Percentiles rank a stretch among this genome's conserved stretches.
Evolutionary conservation across 2,797 vertebrate species (phyloP).

Genomic region (Saguinus oedipus): DNA sequence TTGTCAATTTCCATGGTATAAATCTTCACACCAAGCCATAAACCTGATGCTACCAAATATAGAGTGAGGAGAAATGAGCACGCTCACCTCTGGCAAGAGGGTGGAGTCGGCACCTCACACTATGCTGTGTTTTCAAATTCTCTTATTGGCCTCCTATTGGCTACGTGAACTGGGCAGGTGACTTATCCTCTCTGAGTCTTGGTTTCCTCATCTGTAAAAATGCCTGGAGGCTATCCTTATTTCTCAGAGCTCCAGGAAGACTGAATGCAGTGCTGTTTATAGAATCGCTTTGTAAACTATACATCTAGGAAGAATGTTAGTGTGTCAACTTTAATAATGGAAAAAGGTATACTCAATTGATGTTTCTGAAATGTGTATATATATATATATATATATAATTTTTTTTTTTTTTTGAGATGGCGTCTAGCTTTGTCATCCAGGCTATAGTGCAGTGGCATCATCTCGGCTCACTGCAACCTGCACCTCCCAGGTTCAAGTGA

Average conservation of each 20-base stretch:
- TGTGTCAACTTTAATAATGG: not conserved
- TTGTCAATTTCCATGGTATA: not conserved
- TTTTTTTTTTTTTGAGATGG: not conserved
- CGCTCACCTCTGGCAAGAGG: not conserved
- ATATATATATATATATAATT: too few species aligned
- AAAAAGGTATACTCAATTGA: not conserved
- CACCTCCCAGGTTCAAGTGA: not conserved
- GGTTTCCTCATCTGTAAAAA: not conserved
- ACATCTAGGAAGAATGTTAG: not conserved
- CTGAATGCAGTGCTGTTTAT: not conserved
- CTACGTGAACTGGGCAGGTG: not conserved
- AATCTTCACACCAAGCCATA: not conserved
- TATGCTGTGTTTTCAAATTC: not conserved
- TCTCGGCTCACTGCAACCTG: not conserved
- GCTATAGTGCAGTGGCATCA: not conserved
- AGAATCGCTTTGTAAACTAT: not conserved
- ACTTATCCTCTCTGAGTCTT: not conserved
- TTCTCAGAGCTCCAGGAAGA: not conserved
- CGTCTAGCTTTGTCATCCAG: not conserved
- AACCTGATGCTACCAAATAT: not conserved
- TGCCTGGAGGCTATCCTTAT: not conserved
- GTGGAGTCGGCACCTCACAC: accelerated
- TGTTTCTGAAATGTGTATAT: not conserved
- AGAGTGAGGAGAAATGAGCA: not conserved
- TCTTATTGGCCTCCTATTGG: not conserved